Evolutionary conservation across 1,140 invertebrate species (phyloP).

Genomic region (Calliphora vicina): DNA sequence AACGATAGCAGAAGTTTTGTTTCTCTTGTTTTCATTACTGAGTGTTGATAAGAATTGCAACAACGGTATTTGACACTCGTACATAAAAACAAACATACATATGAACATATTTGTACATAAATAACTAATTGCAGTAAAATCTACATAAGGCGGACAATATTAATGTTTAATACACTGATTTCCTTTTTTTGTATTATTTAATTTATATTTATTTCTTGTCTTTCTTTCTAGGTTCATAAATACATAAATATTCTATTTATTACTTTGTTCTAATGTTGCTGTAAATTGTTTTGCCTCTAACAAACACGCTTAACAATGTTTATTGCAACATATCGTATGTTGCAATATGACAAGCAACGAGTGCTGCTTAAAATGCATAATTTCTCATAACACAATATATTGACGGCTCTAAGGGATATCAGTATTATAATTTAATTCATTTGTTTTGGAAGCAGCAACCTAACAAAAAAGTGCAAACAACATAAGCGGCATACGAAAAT

Average conservation of each 20-base stretch:
- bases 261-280: not conserved
- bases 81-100: not conserved
- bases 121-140: not conserved
- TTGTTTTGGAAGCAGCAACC: not conserved
- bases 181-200: not conserved
- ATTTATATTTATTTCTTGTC: not conserved
- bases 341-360: constrained; percentile 21
- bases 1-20: not conserved
- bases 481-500: not conserved
- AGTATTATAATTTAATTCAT: constrained; percentile 10
- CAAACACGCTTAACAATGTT: constrained; percentile 4
- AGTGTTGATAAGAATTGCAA: not conserved
- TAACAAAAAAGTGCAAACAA: not conserved
- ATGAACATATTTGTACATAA: not conserved
- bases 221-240: not conserved
- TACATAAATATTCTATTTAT: not conserved
- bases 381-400: constrained; percentile 14
- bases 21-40: not conserved
- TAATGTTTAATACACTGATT: too few relatives aligned
- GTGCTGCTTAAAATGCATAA: constrained; percentile 4
- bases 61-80: not conserved
- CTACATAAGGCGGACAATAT: too few relatives aligned
- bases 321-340: constrained; percentile 14
- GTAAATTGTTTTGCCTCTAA: not conserved
- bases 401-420: constrained; percentile 6